These are phyloP conservation scores for Plebejus anna DNA, from an alignment of 2,888 invertebrate genomes.

Conservation along the genomic window DNA sequence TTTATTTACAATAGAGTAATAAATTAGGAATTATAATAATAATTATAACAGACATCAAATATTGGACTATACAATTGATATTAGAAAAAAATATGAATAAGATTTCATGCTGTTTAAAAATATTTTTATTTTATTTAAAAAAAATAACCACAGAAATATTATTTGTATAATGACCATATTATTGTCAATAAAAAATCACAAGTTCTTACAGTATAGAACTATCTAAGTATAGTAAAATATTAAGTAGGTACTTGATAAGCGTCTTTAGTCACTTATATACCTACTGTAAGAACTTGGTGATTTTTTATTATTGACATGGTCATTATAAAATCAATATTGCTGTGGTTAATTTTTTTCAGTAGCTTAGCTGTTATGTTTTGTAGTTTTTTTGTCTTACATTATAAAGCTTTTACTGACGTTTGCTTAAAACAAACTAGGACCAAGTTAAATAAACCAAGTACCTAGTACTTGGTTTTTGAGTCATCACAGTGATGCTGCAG, in stretches of 20 bases:
- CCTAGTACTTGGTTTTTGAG: not conserved
- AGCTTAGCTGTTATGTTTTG: too few species aligned
- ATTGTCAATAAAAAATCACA: too few species aligned
- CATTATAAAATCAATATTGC: not conserved
- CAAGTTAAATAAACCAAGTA: too few species aligned
- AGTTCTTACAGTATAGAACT: too few species aligned
- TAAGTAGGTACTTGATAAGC: not conserved
- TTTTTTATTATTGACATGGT: too few species aligned
- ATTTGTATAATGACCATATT: too few species aligned
- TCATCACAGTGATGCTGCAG: not conserved
- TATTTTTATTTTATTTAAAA: not conserved
- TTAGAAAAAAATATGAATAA: slow-evolving; percentile 16
- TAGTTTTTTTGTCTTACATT: not conserved
- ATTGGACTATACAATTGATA: slow-evolving; percentile 24
- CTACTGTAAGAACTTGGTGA: too few species aligned
- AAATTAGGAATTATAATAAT: slow-evolving; percentile 47
- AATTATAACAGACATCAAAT: slow-evolving; percentile 32
- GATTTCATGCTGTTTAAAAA: slow-evolving; percentile 2
- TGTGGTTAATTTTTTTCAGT: not conserved
- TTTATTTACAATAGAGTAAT: slow-evolving; percentile 62
- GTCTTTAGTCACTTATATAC: not conserved
- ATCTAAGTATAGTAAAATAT: too few species aligned
- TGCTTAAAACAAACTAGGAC: not conserved
- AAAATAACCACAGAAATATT: too few species aligned
- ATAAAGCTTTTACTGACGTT: too few species aligned